Percentiles rank a stretch among this genome's conserved stretches.
phyloP scores from a whole-genome alignment of 2,888 invertebrate genomes.

The Lomographa bimaculata region DNA sequence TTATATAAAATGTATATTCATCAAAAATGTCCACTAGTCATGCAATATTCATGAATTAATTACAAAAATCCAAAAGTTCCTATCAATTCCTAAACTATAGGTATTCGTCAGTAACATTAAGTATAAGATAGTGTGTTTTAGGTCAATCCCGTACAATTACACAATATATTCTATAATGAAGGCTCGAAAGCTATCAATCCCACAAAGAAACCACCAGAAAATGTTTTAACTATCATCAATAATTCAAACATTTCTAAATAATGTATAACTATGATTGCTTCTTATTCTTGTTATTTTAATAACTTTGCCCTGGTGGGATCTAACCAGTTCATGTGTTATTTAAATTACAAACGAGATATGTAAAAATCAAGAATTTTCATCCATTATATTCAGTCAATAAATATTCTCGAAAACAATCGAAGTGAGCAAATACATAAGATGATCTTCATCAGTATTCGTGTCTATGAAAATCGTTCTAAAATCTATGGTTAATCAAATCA shows the following conservation, averaged over 20 bases:
- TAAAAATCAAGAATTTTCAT: slow-evolving; percentile 21
- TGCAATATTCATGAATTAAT: slow-evolving; percentile 31
- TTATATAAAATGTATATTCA: slow-evolving; percentile 47
- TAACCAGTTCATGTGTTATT: slow-evolving; percentile 32
- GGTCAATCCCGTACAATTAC: slow-evolving; percentile 29
- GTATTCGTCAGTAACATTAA: slow-evolving; percentile 26
- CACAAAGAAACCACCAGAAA: slow-evolving; percentile 15
- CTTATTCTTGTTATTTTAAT: too few species aligned
- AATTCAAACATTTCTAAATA: too few species aligned
- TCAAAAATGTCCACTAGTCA: slow-evolving; percentile 57
- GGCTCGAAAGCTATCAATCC: slow-evolving; percentile 5
- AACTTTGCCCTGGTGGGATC: slow-evolving; percentile 5
- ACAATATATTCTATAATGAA: background rate
- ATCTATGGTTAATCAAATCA: slow-evolving; percentile 56
- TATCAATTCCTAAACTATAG: slow-evolving; percentile 55
- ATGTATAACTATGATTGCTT: too few species aligned
- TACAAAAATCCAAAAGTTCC: slow-evolving; percentile 47
- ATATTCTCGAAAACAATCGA: slow-evolving; percentile 13
- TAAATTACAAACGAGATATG: slow-evolving; percentile 35
- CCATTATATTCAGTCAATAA: slow-evolving; percentile 25
- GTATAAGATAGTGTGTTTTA: slow-evolving; percentile 7
- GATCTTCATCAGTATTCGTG: background rate
- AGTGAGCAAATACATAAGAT: slow-evolving; percentile 8
- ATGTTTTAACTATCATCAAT: too few species aligned
- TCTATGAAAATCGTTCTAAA: slow-evolving; percentile 1